Percentiles rank a stretch among this genome's conserved stretches.
Conservation (phyloP, 2,888 invertebrate genomes). For the Coelopa pilipes region DNA sequence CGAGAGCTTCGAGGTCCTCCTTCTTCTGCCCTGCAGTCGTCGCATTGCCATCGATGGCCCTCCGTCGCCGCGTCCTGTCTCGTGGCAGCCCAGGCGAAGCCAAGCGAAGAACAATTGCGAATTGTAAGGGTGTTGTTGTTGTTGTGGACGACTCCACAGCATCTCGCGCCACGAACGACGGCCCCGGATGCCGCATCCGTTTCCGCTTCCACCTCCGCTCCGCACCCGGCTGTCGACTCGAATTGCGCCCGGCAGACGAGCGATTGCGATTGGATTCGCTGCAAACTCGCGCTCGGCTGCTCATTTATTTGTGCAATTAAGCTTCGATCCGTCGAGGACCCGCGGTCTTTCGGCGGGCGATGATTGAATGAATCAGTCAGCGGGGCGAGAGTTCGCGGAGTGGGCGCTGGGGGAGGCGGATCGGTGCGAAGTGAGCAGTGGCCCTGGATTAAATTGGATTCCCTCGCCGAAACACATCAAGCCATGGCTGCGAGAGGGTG, state of each 20-base stretch:
- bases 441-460: background rate
- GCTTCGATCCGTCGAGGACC: slow-evolving; percentile 23
- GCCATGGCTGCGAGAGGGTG: no score
- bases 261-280: slow-evolving; percentile 11
- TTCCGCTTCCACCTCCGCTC: no score
- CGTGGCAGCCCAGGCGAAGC: no score
- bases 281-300: slow-evolving; percentile 10
- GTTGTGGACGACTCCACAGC: background rate
- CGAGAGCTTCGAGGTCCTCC: no score
- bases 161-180: background rate
- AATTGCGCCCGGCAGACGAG: background rate
- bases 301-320: slow-evolving; percentile 31
- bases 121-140: background rate
- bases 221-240: background rate
- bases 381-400: slow-evolving; percentile 11
- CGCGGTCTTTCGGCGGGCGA: background rate
- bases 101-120: no score
- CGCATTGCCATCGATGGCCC: no score
- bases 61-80: no score
- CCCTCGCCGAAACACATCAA: no score
- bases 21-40: no score
- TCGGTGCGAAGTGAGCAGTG: background rate
- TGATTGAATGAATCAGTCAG: background rate
- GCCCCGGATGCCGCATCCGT: background rate
- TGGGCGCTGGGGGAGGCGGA: background rate